These are phyloP conservation scores for Eupsittula cactorum DNA, from an alignment of 2,113 vertebrate species.

Conservation along the genomic window DNA sequence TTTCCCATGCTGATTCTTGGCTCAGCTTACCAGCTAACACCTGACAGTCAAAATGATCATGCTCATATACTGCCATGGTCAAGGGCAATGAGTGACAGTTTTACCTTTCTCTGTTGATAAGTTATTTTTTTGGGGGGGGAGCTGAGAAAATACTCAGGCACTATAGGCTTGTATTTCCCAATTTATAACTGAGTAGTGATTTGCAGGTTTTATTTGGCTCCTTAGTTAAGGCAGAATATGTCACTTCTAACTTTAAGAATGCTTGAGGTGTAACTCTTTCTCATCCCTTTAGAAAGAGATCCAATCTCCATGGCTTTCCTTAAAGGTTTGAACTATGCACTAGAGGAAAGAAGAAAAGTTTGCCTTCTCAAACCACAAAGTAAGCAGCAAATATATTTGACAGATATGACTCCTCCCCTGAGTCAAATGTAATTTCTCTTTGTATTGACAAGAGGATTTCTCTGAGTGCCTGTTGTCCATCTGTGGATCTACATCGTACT, in stretches of 20 bases:
- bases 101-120: background rate
- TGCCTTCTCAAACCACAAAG: background rate
- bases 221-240: background rate
- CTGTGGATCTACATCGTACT: background rate
- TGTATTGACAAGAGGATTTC: background rate
- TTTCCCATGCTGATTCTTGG: background rate
- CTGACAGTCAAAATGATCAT: background rate
- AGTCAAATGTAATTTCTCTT: background rate
- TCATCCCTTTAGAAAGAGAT: background rate
- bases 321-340: background rate
- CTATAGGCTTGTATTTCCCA: background rate
- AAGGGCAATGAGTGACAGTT: background rate
- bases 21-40: background rate
- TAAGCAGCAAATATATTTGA: background rate
- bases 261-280: background rate
- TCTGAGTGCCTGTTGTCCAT: background rate
- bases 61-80: background rate
- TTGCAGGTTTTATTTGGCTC: background rate
- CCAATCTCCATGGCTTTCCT: background rate
- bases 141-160: background rate
- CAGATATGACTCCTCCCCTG: background rate
- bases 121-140: accelerated
- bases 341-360: background rate
- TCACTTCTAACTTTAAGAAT: background rate
- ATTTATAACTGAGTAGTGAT: background rate